Base-by-base conservation (phyloP, 2,797 vertebrate genomes). In the Gallinago stenura region DNA sequence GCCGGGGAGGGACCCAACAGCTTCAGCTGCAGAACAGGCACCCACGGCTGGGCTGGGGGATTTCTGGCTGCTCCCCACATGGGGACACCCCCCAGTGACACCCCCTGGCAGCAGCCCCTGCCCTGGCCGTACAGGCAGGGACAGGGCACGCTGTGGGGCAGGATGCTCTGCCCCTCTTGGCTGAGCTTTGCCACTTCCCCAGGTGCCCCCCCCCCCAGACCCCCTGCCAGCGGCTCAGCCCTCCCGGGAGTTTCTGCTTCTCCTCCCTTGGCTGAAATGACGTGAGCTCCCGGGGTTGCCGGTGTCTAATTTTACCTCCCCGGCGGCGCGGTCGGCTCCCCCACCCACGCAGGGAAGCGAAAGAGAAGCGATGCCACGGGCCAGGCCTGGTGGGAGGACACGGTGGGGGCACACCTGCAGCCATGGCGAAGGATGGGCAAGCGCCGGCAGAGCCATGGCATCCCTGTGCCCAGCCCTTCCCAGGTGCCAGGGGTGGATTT, bases 401-500 rank as follows among this genome's bases (percentile, higher is more conserved):
- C 0, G 4, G 51, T 3, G 21, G 21, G 9, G 85, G 39, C 0
- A 1, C 60, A 41, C 26, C 95, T 94, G 92, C 80, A 41, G 68
- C 83, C 35, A 1, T 0, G 4, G 12, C 3, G 5, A 19, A 64
- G 77, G 35, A 12, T 3, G 64, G 69, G 72, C 48, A 10, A n/a
- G 54, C 33, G 51, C 68, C 6, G 5, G 30, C 3, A 45, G 53
- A 43, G 2, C 24, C 5, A 1, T 1, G 3, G 43, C 50, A 43
- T 5, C 75, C 7, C 61, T 0, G 1, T 17, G 21, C 28, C 51
- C 6, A 1, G 41, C 57, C 31, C 58, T 62, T 33, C 43, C 58
- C 0, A 0, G 60, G 18, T 17, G 1, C 51, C 5, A 13, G 22
- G 21, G 21, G 17, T 5, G 51, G 28, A 5, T 15, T 1, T 35